phyloP scores from a whole-genome alignment of 2,888 invertebrate species.

The Chymomyza fuscimana region DNA sequence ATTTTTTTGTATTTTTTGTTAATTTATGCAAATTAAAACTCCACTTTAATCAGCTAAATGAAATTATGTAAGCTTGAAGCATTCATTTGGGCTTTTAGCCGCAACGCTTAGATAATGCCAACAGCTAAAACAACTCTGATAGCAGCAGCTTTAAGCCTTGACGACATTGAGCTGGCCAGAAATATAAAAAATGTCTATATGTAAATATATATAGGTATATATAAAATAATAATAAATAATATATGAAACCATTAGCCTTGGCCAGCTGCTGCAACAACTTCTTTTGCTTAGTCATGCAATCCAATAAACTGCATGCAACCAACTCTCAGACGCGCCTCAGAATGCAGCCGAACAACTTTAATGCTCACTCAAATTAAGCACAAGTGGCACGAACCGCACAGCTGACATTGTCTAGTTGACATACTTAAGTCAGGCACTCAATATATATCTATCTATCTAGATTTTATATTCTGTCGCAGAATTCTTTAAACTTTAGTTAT shows the following conservation, averaged over 20 bases:
- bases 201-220: not conserved
- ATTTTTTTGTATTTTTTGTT: constrained; percentile 2
- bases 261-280: constrained; percentile 58
- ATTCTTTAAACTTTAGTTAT: not conserved
- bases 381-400: constrained; percentile 48
- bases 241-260: constrained; percentile 48
- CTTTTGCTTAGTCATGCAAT: constrained; percentile 71
- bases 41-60: not conserved
- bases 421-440: constrained; percentile 69
- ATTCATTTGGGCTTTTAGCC: not conserved
- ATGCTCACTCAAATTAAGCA: constrained; percentile 68
- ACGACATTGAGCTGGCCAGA: constrained; percentile 35
- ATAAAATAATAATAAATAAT: constrained; percentile 3
- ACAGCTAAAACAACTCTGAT: not conserved
- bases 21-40: constrained; percentile 63
- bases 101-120: constrained; percentile 3
- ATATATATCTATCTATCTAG: constrained; percentile 22
- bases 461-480: not conserved
- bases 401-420: constrained; percentile 73
- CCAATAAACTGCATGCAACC: not conserved
- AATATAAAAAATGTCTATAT: not conserved
- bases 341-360: constrained; percentile 71
- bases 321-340: constrained; percentile 30
- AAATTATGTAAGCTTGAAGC: constrained; percentile 8
- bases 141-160: not conserved